A percentile compares a stretch with the other conserved stretches of the same genome.
Evolutionary conservation across 2,113 vertebrate genomes (phyloP).

Genomic region (Tursiops truncatus): DNA sequence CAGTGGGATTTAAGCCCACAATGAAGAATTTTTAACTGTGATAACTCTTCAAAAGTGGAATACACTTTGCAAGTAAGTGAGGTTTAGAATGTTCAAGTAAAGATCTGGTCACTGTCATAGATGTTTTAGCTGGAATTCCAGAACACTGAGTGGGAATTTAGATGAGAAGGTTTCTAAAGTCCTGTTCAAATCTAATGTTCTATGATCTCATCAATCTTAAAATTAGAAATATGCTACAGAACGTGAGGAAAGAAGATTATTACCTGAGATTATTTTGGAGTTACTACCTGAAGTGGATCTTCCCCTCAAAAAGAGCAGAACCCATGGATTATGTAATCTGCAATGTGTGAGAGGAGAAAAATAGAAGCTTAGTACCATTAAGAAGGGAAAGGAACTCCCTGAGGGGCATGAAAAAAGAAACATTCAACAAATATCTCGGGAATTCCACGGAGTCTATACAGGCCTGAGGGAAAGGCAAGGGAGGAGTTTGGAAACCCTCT

Average conservation of each 20-base stretch:
- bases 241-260: neutral
- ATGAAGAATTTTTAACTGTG: neutral
- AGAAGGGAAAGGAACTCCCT: neutral
- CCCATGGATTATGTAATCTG: neutral
- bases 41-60: neutral
- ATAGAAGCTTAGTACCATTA: neutral
- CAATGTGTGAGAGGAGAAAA: neutral
- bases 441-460: neutral
- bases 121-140: conserved; percentile 23
- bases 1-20: neutral
- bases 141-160: neutral
- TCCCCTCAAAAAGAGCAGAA: neutral
- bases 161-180: neutral
- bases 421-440: neutral
- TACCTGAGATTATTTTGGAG: neutral
- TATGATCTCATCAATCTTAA: neutral
- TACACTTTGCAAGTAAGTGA: neutral
- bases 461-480: neutral
- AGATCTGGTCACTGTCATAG: neutral
- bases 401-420: neutral
- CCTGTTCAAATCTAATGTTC: neutral
- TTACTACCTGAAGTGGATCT: neutral
- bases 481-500: neutral
- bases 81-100: neutral
- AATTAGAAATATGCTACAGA: neutral